Base-by-base conservation (phyloP, 1,140 invertebrate species). In the Acromyrmex charruanus region DNA sequence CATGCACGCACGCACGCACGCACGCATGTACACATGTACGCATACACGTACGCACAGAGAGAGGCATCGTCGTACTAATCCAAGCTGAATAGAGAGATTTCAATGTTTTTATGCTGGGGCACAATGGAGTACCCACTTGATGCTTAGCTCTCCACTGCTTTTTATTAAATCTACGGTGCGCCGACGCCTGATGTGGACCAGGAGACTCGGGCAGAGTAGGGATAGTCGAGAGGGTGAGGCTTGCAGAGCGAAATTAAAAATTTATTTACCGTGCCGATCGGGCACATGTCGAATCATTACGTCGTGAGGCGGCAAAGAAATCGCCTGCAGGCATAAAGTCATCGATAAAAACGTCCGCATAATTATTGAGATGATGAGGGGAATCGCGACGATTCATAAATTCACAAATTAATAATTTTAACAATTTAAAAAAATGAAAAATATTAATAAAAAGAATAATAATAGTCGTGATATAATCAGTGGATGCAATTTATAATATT, bases 61-160 rank as follows among this genome's bases (percentile, higher is more conserved):
- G 80, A 75, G 90, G 82, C 79, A 91, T 79, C 84, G 79, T 86
- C 63, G 88, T 91, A 92, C 92, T 95, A 95, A 95, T 95, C 95
- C 94, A 90, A 75, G 86, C 84, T 95, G 95, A 95, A 95, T 95
- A 93, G 93, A 93, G 94, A 95, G 94, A 95, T 95, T 95, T 95
- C 95, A 93, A 95, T 95, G 94, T 95, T 95, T 95, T 95, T 94
- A 95, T 95, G 93, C 92, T 90, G 91, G 91, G 91, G 91, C 92
- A 95, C 94, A 95, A 95, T 95, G 92, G 94, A 90, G 93, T 91
- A 91, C 91, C 93, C 94, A 95, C 94, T 95, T 93, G 94, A 95
- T 95, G 94, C 93, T 92, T 93, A 94, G 91, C 92, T 92, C 93
- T 92, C 91, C 90, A 92, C 91, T 93, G 91, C 91, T 93, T 95